phyloP scores from a whole-genome alignment of 2,888 invertebrate genomes.

The Orthosia cruda region DNA sequence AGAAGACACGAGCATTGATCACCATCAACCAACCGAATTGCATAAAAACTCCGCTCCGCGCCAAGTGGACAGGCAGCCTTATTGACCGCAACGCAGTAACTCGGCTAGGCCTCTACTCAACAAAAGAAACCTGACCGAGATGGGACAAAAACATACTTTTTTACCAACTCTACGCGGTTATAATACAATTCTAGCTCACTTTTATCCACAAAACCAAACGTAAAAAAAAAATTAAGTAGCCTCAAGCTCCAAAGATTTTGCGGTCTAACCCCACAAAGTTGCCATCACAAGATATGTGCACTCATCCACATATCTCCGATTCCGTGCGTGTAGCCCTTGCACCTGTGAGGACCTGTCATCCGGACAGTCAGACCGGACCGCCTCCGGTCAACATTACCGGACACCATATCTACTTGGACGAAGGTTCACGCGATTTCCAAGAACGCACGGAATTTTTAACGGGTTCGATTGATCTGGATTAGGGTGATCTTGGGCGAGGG shows the following conservation, averaged over 20 bases:
- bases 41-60: no score
- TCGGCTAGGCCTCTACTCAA: no score
- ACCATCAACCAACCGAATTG: no score
- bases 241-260: conserved; percentile 35
- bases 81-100: no score
- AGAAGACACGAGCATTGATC: no score
- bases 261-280: conserved; percentile 30
- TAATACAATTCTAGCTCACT: not conserved
- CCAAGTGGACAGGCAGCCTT: no score
- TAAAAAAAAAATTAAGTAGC: not conserved
- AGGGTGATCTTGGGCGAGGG: conserved; percentile 47
- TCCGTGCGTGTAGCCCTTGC: conserved; percentile 61
- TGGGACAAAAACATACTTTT: no score
- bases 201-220: not conserved
- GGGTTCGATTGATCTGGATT: conserved; percentile 35
- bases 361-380: conserved; percentile 54
- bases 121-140: no score
- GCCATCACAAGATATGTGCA: conserved; percentile 48
- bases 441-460: conserved; percentile 59
- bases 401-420: conserved; percentile 49
- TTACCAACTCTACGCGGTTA: no score
- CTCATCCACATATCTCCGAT: conserved; percentile 60
- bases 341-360: conserved; percentile 42
- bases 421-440: conserved; percentile 63
- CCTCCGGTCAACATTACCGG: conserved; percentile 65